phyloP scores from a whole-genome alignment of 2,113 vertebrate genomes.

The Phocoena sinus region DNA sequence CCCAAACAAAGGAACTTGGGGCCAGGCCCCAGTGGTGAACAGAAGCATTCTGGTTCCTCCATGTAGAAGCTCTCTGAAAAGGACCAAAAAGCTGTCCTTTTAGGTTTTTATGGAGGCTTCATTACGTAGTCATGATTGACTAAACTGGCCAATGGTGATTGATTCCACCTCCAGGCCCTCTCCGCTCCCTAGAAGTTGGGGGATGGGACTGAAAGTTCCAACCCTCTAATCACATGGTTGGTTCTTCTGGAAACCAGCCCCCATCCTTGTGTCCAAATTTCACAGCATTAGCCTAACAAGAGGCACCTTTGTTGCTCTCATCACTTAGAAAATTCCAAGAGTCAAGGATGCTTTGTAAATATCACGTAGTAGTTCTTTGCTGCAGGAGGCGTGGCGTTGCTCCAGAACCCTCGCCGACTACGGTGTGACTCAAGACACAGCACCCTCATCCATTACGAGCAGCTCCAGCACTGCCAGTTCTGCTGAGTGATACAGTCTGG shows the following conservation, averaged over 20 bases:
- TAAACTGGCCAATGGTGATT: background rate
- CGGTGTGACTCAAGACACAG: background rate
- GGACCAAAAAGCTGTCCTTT: background rate
- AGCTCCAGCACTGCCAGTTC: background rate
- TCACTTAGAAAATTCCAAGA: background rate
- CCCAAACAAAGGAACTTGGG: background rate
- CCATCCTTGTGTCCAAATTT: background rate
- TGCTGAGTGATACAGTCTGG: background rate
- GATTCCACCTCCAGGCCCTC: background rate
- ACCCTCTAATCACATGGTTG: background rate
- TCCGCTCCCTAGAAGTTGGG: background rate
- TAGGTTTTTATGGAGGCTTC: background rate
- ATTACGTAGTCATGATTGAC: background rate
- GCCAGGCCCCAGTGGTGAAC: background rate
- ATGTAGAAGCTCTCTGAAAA: background rate
- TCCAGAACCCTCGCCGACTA: background rate
- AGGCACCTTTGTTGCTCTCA: background rate
- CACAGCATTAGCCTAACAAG: background rate
- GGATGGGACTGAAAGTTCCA: background rate
- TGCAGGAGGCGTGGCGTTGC: background rate
- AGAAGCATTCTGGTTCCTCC: background rate
- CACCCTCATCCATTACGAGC: background rate
- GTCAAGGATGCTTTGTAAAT: background rate
- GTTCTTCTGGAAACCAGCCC: background rate
- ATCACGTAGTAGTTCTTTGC: background rate